These are phyloP conservation scores for Microctenopoma steveboyesi DNA, from an alignment of 2,797 vertebrate genomes.

Conservation along the genomic window DNA sequence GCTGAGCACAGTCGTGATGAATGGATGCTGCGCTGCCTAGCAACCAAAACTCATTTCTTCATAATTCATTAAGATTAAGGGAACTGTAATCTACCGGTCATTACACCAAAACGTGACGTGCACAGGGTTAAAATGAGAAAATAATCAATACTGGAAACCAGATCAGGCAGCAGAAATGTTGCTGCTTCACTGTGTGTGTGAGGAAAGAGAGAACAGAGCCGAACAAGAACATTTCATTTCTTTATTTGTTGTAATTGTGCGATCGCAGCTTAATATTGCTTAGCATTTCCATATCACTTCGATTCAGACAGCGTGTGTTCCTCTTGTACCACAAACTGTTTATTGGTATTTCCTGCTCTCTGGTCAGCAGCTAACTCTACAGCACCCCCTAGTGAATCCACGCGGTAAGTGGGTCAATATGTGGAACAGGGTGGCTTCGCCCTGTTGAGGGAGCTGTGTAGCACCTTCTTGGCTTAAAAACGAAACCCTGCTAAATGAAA, in stretches of 20 bases:
- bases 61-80: too few species aligned
- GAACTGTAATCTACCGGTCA: neutral
- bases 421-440: constrained; percentile 1
- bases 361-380: constrained; percentile 24
- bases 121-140: constrained; percentile 6
- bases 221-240: neutral
- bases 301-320: constrained; percentile 13
- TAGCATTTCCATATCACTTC: neutral
- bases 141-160: neutral
- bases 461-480: constrained; percentile 24
- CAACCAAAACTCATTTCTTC: constrained; percentile 47
- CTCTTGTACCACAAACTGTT: constrained; percentile 1
- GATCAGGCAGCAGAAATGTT: neutral
- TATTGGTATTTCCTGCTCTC: neutral
- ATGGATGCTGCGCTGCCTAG: constrained; percentile 72
- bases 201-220: neutral
- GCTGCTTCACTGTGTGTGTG: neutral
- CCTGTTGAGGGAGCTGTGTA: constrained; percentile 8
- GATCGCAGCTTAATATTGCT: constrained; percentile 14
- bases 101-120: neutral
- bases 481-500: constrained; percentile 22
- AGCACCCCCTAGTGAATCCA: constrained; percentile 52
- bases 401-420: constrained; percentile 17
- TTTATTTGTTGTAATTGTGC: constrained; percentile 65
- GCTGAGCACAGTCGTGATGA: constrained; percentile 41